phyloP scores from a whole-genome alignment of 2,888 invertebrate genomes.

The Clusia tigrina region DNA sequence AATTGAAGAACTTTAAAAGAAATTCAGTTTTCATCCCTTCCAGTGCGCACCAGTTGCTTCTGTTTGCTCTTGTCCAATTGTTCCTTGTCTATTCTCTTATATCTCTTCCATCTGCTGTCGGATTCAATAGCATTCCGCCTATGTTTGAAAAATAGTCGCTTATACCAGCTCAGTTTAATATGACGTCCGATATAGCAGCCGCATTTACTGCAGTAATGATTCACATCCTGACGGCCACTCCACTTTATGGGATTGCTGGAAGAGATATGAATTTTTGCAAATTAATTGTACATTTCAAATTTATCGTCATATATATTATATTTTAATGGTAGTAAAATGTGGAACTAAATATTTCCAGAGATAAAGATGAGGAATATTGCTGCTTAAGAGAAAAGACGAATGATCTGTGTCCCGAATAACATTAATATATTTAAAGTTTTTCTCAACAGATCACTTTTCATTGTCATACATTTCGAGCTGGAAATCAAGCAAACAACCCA shows the following conservation, averaged over 20 bases:
- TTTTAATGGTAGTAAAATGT: too few species aligned
- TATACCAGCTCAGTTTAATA: constrained; percentile 58
- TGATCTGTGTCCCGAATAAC: too few species aligned
- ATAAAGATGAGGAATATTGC: too few species aligned
- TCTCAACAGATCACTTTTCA: too few species aligned
- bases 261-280: too few species aligned
- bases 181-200: constrained; percentile 60
- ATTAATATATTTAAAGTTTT: too few species aligned
- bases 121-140: constrained; percentile 52
- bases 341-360: too few species aligned
- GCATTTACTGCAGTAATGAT: constrained; percentile 59
- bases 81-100: constrained; percentile 50
- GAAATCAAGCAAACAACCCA: too few species aligned
- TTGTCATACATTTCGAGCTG: too few species aligned
- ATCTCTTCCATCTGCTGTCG: constrained; percentile 49
- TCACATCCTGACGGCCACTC: constrained; percentile 55
- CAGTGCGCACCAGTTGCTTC: constrained; percentile 40
- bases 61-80: constrained; percentile 48
- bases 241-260: constrained; percentile 54
- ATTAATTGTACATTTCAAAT: neutral
- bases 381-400: too few species aligned
- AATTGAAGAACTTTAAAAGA: neutral
- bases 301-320: neutral
- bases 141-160: constrained; percentile 52
- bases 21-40: neutral